A percentile compares a stretch with the other conserved stretches of the same genome.
Evolutionary conservation across 2,888 invertebrate species (phyloP).

Genomic region (Heliothis peltigera): DNA sequence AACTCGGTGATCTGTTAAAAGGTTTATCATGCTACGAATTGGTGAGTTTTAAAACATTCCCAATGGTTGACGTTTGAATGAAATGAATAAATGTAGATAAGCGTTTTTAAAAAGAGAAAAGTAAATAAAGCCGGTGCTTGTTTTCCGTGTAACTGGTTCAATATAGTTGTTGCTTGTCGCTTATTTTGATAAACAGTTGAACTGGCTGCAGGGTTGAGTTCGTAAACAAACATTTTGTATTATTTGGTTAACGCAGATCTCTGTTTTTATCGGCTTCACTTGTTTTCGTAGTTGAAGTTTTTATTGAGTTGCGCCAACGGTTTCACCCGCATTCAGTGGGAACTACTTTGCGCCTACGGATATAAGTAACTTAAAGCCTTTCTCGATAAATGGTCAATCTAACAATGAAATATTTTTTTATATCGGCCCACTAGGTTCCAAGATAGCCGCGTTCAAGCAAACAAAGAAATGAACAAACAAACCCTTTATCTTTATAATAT

Average conservation of each 20-base stretch:
- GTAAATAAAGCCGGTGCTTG: conserved; percentile 41
- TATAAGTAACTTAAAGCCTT: too few relatives aligned
- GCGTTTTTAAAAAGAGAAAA: conserved; percentile 12
- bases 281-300: too few relatives aligned
- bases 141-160: conserved; percentile 26
- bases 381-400: too few relatives aligned
- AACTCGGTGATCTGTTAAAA: conserved; percentile 38
- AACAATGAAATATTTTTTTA: too few relatives aligned
- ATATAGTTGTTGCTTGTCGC: conserved; percentile 30
- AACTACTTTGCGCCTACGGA: too few relatives aligned
- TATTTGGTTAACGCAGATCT: conserved; percentile 29
- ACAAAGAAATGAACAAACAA: too few relatives aligned
- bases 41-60: conserved; percentile 27
- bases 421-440: too few relatives aligned
- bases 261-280: not conserved
- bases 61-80: conserved; percentile 35
- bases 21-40: conserved; percentile 34
- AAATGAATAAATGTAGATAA: conserved; percentile 24
- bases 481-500: too few relatives aligned
- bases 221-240: conserved; percentile 30
- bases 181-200: conserved; percentile 39
- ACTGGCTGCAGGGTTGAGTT: conserved; percentile 25
- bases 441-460: too few relatives aligned
- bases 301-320: too few relatives aligned
- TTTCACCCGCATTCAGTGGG: too few relatives aligned